Base-by-base conservation (phyloP, 2,888 invertebrate genomes). In the Masnerella sp. region DNA sequence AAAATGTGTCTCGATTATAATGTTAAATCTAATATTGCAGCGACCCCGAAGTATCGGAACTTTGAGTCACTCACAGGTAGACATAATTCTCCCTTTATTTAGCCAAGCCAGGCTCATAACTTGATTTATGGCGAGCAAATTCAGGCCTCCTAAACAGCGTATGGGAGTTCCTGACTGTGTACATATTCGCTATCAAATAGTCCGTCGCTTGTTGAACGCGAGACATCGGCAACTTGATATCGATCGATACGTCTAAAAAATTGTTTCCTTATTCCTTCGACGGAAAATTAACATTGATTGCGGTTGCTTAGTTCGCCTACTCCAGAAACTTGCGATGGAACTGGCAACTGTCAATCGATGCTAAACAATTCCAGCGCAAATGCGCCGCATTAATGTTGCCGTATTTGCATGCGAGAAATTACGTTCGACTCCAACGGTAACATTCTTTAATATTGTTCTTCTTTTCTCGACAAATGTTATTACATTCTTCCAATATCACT, bases 81-180 rank as follows among this genome's bases (percentile, higher is more conserved):
- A 74, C 76, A 78, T 80, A 81, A 81, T 78, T 80, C 80, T 76
- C 78, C 74, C 76, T 79, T 76, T 77, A 79, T 80, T 78, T 75
- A 77, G 75, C 75, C 54, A n/a, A n/a, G n/a, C 58, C 36, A 54
- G 58, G 45, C 9, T 77, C 76, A 52, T 51, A 61, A 77, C 65
- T 71, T 80, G 78, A 80, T 79, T 76, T 79, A 81, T 65, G 70
- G 68, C 58, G 58, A 67, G 76, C 62, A 72, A 61, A 47, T 68
- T 77, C 73, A 67, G 74, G 67, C 30, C 49, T 54, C 58, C 74
- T 75, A 75, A 77, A 77, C 76, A 77, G 62, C 64, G 43, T 59
- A 73, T 75, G 73, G 71, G 73, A 69, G 74, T 76, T 68, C 38
- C 70, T 72, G 71, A 49, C 32, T 58, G 25, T 68, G 64, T 70